phyloP scores from a whole-genome alignment of 92 coral and sea anemone genomes.

The Paramuricea clavata region DNA sequence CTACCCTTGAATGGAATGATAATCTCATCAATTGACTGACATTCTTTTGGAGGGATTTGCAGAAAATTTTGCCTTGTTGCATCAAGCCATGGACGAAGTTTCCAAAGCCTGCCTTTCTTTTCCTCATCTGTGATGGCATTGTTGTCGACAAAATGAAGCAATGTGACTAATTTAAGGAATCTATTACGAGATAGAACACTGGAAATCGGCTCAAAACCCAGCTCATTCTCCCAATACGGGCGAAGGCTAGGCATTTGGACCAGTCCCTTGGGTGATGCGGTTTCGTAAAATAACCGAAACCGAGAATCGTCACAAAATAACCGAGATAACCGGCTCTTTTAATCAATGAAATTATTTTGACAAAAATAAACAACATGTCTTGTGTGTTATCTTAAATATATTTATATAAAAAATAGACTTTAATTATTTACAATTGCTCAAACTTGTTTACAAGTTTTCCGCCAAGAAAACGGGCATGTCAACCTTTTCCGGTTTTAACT shows the following conservation, averaged over 20 bases:
- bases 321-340: not conserved
- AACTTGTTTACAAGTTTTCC: not conserved
- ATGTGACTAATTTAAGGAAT: not conserved
- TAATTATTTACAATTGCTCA: no score
- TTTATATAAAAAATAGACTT: no score
- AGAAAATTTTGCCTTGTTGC: not conserved
- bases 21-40: not conserved
- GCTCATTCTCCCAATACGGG: not conserved
- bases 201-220: not conserved
- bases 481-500: not conserved
- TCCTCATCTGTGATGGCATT: not conserved
- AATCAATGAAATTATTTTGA: no score
- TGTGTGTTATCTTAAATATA: no score
- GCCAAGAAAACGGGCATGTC: not conserved
- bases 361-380: no score
- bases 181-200: not conserved
- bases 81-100: not conserved
- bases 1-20: constrained; percentile 1
- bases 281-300: no score
- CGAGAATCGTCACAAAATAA: not conserved
- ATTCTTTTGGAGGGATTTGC: not conserved
- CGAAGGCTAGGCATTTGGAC: constrained; percentile 1
- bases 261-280: not conserved
- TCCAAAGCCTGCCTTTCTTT: not conserved
- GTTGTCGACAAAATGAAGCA: constrained; percentile 7